Conservation (phyloP, 2,888 invertebrate genomes). For the Glyphotaelius pellucidus region DNA sequence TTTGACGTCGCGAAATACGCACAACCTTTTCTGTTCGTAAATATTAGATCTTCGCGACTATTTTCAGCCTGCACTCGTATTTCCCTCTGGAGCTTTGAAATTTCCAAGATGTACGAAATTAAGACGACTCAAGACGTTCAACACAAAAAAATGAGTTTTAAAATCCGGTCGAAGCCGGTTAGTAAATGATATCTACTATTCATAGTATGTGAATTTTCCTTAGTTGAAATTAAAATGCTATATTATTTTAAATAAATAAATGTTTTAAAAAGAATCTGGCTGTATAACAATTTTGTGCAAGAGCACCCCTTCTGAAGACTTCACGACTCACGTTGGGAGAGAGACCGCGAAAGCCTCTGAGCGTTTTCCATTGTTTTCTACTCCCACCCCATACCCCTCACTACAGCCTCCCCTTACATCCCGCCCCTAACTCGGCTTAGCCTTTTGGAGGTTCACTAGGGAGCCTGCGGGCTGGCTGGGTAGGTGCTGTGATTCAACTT, state of each 20-base stretch:
- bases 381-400: background rate
- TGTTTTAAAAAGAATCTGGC: background rate
- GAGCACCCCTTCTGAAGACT: background rate
- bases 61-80: background rate
- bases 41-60: background rate
- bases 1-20: background rate
- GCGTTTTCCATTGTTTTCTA: conserved; percentile 2
- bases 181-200: background rate
- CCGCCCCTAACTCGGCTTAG: background rate
- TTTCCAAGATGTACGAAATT: background rate
- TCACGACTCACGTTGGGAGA: background rate
- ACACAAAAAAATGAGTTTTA: background rate
- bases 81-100: background rate
- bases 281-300: background rate
- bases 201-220: background rate
- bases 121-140: background rate
- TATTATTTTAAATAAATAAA: background rate
- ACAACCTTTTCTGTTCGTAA: background rate
- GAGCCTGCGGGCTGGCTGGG: background rate
- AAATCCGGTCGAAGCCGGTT: background rate
- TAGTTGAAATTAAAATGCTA: background rate
- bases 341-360: conserved; percentile 15
- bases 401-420: background rate
- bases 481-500: background rate
- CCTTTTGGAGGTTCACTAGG: background rate